Base-by-base conservation (phyloP, 2,797 vertebrate genomes). In the Hypotaenidia philippensis region DNA sequence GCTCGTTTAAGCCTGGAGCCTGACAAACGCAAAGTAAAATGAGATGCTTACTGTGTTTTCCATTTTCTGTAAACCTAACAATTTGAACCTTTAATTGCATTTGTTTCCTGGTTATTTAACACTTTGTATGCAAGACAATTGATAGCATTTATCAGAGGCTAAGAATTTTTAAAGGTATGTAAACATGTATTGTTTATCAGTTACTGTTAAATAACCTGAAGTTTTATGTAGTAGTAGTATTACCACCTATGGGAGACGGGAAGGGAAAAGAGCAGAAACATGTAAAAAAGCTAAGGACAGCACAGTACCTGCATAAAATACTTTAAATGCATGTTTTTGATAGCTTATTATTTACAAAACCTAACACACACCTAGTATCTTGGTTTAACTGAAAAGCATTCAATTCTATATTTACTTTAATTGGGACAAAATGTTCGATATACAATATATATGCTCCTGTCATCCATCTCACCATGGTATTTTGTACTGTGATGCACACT, bases 311-410 rank as follows among this genome's bases (percentile, higher is more conserved):
- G 36, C 29, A 17, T 38, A 41, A 38, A 81, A 78, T 47, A 9
- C n/a, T 53, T 32, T 66, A 75, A 87, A 78, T 32, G 49, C 26
- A 41, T 20, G 6, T 78, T 82, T 32, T 27, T 65, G 5, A 36
- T 80, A 75, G 23, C 31, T 76, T 64, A 25, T 26, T 27, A 20
- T 70, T 74, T 60, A 22, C 32, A 49, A 34, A 75, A 71, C 16
- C 38, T 71, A 44, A 60, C 5, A 17, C 11, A 47, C 5, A 60
- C 0, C 0, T n/a, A 56, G 32, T 40, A 36, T 25, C 41, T 60
- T 65, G 22, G 41, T 80, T 88, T 88, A 72, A 76, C 27, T 45
- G n/a, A 57, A 71, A 84, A 64, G 26, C 23, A 60, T 64, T 75
- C 32, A 38, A 71, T 74, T 52, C 36, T 27, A 27, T 9, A 18